Conservation (phyloP, 2,888 invertebrate species). For the Bombylius discolor region DNA sequence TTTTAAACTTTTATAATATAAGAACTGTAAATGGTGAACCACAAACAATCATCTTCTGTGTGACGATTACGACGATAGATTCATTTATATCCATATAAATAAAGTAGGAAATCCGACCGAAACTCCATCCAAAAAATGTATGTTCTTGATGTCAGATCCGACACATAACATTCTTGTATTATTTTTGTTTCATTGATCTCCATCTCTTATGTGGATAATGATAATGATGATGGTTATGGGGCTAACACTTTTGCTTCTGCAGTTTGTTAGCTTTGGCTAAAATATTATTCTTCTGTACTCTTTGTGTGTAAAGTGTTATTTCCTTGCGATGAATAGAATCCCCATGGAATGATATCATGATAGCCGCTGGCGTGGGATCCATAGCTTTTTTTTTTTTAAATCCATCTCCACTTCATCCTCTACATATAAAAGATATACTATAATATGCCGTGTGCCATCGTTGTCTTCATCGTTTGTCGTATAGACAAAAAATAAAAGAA, state of each 20-base stretch:
- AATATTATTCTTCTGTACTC: too few species aligned
- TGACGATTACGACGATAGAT: too few species aligned
- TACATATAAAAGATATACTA: background rate
- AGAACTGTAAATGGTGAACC: background rate
- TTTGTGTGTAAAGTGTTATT: background rate
- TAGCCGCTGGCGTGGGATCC: background rate
- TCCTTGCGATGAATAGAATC: background rate
- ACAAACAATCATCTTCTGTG: background rate
- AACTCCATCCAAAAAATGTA: too few species aligned
- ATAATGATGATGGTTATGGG: too few species aligned
- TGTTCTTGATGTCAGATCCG: background rate
- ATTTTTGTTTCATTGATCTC: constrained; percentile 9
- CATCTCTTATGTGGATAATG: background rate
- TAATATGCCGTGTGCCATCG: background rate
- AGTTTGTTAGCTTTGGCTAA: too few species aligned
- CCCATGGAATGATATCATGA: background rate
- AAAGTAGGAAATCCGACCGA: too few species aligned
- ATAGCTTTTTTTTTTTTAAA: too few species aligned
- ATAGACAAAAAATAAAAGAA: background rate
- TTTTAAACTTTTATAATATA: too few species aligned
- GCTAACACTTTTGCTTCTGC: background rate
- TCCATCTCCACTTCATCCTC: too few species aligned
- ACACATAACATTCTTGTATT: background rate
- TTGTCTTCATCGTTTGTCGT: background rate
- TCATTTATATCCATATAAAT: too few species aligned